These are phyloP conservation scores for Drosophila pseudoobscura DNA, from an alignment of 1,140 invertebrate species.

Conservation along the genomic window DNA sequence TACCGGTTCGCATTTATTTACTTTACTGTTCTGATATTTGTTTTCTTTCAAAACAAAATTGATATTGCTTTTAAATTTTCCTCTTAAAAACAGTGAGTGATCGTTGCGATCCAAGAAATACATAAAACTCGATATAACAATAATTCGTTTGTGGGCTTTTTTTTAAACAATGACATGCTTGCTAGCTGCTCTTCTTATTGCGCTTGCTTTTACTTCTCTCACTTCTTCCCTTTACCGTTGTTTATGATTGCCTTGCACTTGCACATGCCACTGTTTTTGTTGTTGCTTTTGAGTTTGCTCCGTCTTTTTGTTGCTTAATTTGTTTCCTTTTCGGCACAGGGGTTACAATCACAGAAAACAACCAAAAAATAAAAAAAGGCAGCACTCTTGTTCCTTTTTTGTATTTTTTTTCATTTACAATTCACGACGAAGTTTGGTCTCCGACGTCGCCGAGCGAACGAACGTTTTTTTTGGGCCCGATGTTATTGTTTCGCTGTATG, in stretches of 20 bases:
- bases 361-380: constrained; percentile 10
- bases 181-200: constrained; percentile 48
- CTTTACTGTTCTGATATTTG: neutral
- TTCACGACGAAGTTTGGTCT: constrained; percentile 71
- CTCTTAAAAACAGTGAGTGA: too few species aligned
- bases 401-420: constrained; percentile 70
- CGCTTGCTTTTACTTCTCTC: constrained; percentile 23
- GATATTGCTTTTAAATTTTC: too few species aligned
- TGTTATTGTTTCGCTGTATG: constrained; percentile 67
- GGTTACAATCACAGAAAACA: constrained; percentile 64
- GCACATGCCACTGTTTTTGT: constrained; percentile 59
- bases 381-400: constrained; percentile 58
- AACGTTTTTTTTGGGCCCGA: constrained; percentile 60
- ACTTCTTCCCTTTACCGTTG: constrained; percentile 56
- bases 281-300: constrained; percentile 49
- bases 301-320: constrained; percentile 71
- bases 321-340: constrained; percentile 68
- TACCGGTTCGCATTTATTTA: constrained; percentile 62
- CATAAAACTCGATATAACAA: constrained; percentile 33
- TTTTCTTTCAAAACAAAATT: neutral
- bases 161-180: constrained; percentile 24
- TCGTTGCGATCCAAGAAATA: too few species aligned
- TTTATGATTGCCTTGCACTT: constrained; percentile 78
- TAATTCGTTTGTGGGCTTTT: constrained; percentile 27
- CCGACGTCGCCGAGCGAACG: constrained; percentile 49